phyloP scores from a whole-genome alignment of 2,797 vertebrate genomes.

The Scolopax rusticola region DNA sequence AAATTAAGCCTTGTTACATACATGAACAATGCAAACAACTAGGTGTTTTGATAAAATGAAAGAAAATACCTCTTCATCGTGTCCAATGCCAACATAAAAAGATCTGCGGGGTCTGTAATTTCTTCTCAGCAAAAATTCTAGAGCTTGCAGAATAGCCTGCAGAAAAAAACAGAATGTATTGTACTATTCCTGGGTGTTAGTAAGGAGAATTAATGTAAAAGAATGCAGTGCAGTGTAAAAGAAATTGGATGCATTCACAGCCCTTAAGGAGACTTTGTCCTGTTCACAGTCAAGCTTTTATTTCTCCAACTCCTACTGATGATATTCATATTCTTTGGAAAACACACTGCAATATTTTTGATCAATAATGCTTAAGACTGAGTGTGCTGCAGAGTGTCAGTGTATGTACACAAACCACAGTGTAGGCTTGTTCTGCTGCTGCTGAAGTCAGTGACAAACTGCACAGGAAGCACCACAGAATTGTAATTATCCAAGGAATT shows the following conservation, averaged over 20 bases:
- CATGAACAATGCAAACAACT: not conserved
- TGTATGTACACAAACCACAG: fast-evolving
- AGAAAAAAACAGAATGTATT: not conserved
- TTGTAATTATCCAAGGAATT: not conserved
- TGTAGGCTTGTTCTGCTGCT: not conserved
- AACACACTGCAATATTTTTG: not conserved
- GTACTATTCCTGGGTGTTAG: not conserved
- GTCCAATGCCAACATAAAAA: slow-evolving; percentile 93
- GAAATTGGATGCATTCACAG: not conserved
- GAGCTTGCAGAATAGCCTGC: slow-evolving; percentile 91
- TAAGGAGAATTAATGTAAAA: not conserved
- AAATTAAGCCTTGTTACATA: not conserved
- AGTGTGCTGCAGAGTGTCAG: not conserved
- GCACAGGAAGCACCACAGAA: not conserved
- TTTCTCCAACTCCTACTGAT: not conserved
- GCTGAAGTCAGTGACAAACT: not conserved
- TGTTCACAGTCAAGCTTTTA: not conserved
- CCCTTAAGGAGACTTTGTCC: not conserved
- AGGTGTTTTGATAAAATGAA: not conserved
- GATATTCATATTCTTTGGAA: not conserved
- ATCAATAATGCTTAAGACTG: not conserved
- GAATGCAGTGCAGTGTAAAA: not conserved
- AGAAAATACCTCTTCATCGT: slow-evolving; percentile 89
- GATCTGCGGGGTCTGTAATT: slow-evolving; percentile 87
- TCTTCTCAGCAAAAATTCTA: slow-evolving; percentile 89